Base-by-base conservation (phyloP, 2,113 vertebrate genomes). In the Phainopepla nitens region DNA sequence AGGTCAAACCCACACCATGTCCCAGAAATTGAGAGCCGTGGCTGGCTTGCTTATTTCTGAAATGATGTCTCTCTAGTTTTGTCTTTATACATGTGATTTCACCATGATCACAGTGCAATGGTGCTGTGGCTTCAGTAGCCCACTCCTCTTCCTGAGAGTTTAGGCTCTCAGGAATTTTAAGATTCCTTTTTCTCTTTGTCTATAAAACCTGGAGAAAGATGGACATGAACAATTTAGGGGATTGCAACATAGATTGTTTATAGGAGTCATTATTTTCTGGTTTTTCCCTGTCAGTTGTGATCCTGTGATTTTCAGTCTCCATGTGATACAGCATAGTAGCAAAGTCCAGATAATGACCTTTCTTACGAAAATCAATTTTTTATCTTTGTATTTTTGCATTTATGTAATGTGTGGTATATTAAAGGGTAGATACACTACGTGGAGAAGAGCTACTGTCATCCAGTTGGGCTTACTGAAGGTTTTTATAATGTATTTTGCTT, bases 251-350 rank as follows among this genome's bases (percentile, higher is more conserved):
- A 13, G 9, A 8, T 16, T 53, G 6, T 50, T 39, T 73, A 50
- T 0, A 0, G 11, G 53, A 65, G 2, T 81, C n/a, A 28, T 77
- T 1, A 0, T 36, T 69, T 88, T 45, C 68, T 35, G 5, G 1
- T 45, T 80, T 89, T 77, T 19, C 7, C 22, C 18, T 23, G 15
- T 31, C 23, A 76, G 36, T 31, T 64, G 20, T 25, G 7, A 3
- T 57, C 11, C 68, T 44, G 23, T 44, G 51, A 35, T 85, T 76
- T 88, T 62, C 44, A 71, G 19, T 42, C 20, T 27, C 18, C 0
- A 0, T 2, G 1, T 45, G 45, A 61, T 18, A 60, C 20, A 57
- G 5, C 13, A 18, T 6, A 60, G 14, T 18, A 90, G 15, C 21
- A 39, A 61, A 83, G 23, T 57, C 56, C 33, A 86, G 81, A 33